A percentile compares a stretch with the other conserved stretches of the same genome.
Evolutionary conservation across 1,140 invertebrate species (phyloP).

Genomic region (Pogonomyrmex barbatus): DNA sequence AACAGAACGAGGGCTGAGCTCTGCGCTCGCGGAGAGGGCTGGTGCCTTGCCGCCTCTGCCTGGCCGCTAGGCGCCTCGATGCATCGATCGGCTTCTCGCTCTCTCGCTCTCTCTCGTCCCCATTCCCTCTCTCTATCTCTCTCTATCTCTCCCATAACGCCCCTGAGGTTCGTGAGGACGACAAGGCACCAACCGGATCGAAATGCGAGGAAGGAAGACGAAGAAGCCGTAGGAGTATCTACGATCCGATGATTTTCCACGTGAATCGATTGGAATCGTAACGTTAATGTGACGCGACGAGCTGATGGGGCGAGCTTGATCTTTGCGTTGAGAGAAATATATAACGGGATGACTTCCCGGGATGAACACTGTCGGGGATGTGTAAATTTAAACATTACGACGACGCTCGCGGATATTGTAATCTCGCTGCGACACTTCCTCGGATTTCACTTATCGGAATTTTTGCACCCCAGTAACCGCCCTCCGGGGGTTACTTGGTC

Average conservation of each 20-base stretch:
- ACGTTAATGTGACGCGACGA: not conserved
- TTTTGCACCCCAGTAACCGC: constrained; percentile 51
- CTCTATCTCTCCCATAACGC: constrained; percentile 46
- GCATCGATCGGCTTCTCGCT: constrained; percentile 79
- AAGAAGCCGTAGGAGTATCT: constrained; percentile 18
- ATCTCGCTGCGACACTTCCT: constrained; percentile 7
- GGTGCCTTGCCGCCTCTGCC: constrained; percentile 30
- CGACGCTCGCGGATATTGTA: not conserved
- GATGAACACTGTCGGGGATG: not conserved
- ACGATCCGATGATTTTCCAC: not conserved
- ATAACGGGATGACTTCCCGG: not conserved
- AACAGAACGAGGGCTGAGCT: constrained; percentile 70
- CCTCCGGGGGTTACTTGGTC: not conserved
- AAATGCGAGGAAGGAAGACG: not conserved
- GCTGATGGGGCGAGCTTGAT: too few relatives aligned
- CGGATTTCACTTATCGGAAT: constrained; percentile 43
- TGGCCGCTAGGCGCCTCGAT: constrained; percentile 82
- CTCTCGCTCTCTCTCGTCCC: constrained; percentile 38
- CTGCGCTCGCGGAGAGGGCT: constrained; percentile 73
- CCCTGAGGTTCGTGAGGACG: constrained; percentile 38
- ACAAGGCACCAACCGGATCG: not conserved
- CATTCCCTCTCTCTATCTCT: constrained; percentile 24
- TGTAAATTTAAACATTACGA: not conserved
- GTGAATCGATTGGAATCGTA: constrained; percentile 4
- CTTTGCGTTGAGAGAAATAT: not conserved